Evolutionary conservation across 1,140 invertebrate genomes (phyloP), one percentile per base, ranked within the genome.

Genomic region (Lasaia peninsularis): DNA sequence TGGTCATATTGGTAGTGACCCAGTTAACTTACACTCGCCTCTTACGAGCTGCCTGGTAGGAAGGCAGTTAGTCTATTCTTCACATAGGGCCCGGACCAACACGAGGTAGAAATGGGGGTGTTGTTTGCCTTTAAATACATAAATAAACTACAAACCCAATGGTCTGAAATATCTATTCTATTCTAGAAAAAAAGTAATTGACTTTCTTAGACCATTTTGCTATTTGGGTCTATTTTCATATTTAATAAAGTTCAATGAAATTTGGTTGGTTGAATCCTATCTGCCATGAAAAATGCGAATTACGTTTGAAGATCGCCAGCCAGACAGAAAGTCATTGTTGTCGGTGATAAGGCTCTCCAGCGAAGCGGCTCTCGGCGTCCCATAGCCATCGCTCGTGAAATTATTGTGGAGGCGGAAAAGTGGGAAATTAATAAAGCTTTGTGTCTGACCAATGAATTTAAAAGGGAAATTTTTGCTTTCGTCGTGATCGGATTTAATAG

Each of bases 281-380:
- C 44, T 48, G 55, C 60, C 59, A 69, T 82, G 79, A 85, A 85
- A 85, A 85, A 85, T 83, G 65, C 73, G 75, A 77, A 80, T 82
- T 76, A 75, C 75, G 76, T 83, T 82, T 78, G 78, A 83, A 78
- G 80, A 86, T 83, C 70, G 65, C 66, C 77, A 86, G 71, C 77
- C 59, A 81, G 73, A 71, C 80, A 83, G 78, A 83, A 83, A 80
- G 60, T 67, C 77, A 83, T 86, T 86, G 81, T 86, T 76, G 56
- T 68, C 11, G 14, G 56, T 60, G 78, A 81, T 80, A 82, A 71
- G 67, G 68, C 60, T 63, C 63, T 67, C 61, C 73, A 68, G 63
- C 63, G 70, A 63, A 61, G 64, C 72, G 67, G 53, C 52, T 48
- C 40, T 21, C 40, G 20, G 4, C 16, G 37, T 48, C 20, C 40